phyloP scores from a whole-genome alignment of 2,113 vertebrate species.

The Pan paniscus region DNA sequence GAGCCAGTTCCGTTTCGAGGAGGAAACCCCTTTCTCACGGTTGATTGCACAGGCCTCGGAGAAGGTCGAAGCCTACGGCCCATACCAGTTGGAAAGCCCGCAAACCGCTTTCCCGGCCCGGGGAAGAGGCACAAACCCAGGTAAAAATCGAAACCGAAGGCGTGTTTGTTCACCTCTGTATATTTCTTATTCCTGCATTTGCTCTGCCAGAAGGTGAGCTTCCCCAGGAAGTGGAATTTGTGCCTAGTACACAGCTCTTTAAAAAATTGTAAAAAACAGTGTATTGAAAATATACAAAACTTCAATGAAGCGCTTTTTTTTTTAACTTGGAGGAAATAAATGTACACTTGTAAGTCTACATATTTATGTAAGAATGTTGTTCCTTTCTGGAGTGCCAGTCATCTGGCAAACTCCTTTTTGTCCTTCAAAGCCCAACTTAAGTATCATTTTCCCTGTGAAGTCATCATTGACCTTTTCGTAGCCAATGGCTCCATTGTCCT shows the following conservation, averaged over 20 bases:
- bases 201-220: not conserved
- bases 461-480: not conserved
- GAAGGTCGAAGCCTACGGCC: not conserved
- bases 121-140: not conserved
- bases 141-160: slow-evolving; percentile 34
- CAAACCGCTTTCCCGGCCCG: not conserved
- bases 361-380: not conserved
- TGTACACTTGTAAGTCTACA: not conserved
- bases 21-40: not conserved
- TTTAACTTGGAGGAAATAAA: not conserved
- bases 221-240: not conserved
- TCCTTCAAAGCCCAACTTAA: not conserved
- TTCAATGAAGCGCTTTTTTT: not conserved
- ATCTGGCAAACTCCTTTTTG: not conserved
- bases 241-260: not conserved
- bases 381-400: not conserved
- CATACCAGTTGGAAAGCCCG: not conserved
- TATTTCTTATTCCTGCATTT: not conserved
- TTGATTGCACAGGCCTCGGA: not conserved
- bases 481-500: not conserved
- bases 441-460: not conserved
- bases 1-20: not conserved
- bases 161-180: not conserved
- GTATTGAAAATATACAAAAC: not conserved
- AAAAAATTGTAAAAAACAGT: not conserved